Conservation (phyloP, 2,113 vertebrate genomes). For the Asarcornis scutulata region DNA sequence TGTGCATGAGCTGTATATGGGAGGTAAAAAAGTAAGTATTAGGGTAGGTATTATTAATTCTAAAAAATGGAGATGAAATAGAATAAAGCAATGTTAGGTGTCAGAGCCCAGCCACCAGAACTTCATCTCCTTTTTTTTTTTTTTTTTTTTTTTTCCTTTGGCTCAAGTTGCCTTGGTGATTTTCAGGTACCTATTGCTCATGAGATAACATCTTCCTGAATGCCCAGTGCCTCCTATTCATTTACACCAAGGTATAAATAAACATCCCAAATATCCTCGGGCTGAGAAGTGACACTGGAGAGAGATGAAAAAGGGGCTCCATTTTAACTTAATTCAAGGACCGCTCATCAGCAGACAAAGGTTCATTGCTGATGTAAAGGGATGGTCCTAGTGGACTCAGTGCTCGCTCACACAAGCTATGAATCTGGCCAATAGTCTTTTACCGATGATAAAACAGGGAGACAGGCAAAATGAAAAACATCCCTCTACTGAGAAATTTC, state of each 20-base stretch:
- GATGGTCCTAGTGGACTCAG: not conserved
- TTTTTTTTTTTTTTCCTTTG: not conserved
- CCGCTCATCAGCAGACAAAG: not conserved
- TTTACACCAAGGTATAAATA: not conserved
- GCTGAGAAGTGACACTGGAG: not conserved
- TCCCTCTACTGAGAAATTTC: not conserved
- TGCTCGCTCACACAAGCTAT: not conserved
- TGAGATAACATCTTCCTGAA: not conserved
- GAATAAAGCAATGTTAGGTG: not conserved
- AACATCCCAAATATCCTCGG: not conserved
- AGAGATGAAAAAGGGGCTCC: not conserved
- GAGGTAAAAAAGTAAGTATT: not conserved
- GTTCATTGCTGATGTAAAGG: not conserved
- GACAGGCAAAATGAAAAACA: constrained; percentile 12
- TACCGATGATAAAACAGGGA: not conserved
- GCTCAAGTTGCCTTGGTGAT: not conserved
- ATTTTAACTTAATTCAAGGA: not conserved
- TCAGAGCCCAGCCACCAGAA: not conserved
- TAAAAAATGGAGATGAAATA: not conserved
- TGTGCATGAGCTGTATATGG: not conserved
- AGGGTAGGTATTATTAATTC: not conserved
- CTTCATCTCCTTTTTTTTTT: not conserved
- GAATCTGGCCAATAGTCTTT: not conserved
- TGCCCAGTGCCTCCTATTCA: not conserved
- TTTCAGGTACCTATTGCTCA: not conserved